Evolutionary conservation across 1,140 invertebrate genomes (phyloP).

Genomic region (Lepeophtheirus salmonis): DNA sequence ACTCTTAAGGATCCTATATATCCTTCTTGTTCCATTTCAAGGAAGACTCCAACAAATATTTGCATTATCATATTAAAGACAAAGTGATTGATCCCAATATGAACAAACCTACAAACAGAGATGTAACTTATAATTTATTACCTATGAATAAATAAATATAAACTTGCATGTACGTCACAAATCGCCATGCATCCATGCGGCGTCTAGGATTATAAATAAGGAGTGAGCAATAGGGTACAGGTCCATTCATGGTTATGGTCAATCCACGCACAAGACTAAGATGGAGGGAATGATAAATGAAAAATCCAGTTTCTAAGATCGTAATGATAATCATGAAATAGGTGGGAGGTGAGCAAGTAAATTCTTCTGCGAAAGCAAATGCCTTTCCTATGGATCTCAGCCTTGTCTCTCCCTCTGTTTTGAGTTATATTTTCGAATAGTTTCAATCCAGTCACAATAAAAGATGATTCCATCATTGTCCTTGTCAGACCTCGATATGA

Average conservation of each 20-base stretch:
- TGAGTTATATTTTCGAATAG: constrained; percentile 2
- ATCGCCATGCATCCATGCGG: constrained; percentile 15
- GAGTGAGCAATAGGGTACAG: constrained; percentile 17
- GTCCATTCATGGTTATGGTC: constrained; percentile 9
- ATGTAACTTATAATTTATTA: not conserved
- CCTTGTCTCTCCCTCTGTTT: not conserved
- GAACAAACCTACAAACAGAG: constrained; percentile 29
- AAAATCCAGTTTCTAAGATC: not conserved
- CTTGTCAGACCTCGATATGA: not conserved
- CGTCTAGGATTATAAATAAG: constrained; percentile 17
- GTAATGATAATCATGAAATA: constrained; percentile 12
- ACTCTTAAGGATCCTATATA: constrained; percentile 36
- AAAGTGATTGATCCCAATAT: constrained; percentile 45
- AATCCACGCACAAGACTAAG: not conserved
- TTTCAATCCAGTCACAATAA: not conserved
- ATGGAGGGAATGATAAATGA: constrained; percentile 13
- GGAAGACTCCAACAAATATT: constrained; percentile 66
- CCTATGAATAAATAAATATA: not conserved
- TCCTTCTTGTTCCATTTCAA: constrained; percentile 57
- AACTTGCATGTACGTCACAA: constrained; percentile 14
- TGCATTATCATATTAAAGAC: constrained; percentile 63
- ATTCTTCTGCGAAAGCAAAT: constrained; percentile 15
- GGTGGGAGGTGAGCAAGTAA: not conserved
- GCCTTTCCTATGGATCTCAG: constrained; percentile 1
- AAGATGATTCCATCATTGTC: not conserved